A percentile compares a stretch with the other conserved stretches of the same genome.
phyloP scores from a whole-genome alignment of 2,797 vertebrate species.

The Oryzias sinensis region DNA sequence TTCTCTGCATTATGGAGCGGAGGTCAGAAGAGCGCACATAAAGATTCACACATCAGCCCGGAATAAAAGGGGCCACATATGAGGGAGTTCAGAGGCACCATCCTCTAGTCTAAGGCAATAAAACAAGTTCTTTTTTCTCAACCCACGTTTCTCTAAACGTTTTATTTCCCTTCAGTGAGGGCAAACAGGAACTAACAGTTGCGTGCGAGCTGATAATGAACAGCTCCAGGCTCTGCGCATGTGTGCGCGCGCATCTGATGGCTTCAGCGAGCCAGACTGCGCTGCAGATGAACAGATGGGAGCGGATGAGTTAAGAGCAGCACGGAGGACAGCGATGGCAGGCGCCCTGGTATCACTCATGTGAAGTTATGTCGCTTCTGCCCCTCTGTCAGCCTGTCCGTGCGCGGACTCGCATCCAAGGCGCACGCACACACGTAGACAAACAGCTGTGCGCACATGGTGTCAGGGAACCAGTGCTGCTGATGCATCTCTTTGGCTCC shows the following conservation, averaged over 20 bases:
- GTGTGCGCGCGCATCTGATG: conserved; percentile 56
- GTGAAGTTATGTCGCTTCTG: conserved; percentile 62
- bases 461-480: too few relatives aligned
- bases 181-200: conserved; percentile 23
- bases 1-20: conserved; percentile 51
- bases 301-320: conserved; percentile 65
- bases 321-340: conserved; percentile 55
- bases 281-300: conserved; percentile 68
- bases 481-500: too few relatives aligned
- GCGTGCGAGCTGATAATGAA: conserved; percentile 15
- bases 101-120: conserved; percentile 18
- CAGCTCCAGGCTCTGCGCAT: conserved; percentile 27
- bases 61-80: conserved; percentile 42
- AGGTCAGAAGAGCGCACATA: conserved; percentile 60
- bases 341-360: conserved; percentile 60
- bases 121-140: conserved; percentile 11
- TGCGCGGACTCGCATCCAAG: too few relatives aligned
- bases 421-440: not conserved
- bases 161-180: conserved; percentile 12
- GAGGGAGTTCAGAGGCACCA: conserved; percentile 21
- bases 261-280: conserved; percentile 62
- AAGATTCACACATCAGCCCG: conserved; percentile 59
- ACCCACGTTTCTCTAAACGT: conserved; percentile 8
- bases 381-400: conserved; percentile 2
- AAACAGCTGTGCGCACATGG: conserved; percentile 13